Evolutionary conservation across 2,888 invertebrate genomes (phyloP), one percentile per base, ranked within the genome.

Genomic region (Metalampra italica): DNA sequence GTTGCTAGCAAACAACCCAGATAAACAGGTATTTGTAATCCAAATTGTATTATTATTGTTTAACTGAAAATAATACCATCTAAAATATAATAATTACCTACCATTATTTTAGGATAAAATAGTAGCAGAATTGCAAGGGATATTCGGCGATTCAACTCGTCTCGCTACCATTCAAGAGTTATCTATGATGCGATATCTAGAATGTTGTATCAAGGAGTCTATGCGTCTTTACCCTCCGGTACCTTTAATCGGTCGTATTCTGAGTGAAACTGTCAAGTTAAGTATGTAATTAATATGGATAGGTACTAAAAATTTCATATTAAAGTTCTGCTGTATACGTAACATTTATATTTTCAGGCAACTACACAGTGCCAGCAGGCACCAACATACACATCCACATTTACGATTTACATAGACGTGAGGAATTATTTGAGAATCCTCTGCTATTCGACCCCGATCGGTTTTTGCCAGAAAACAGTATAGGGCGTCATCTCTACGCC

Each of bases 191-290:
- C 87, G 90, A 49, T 94, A 93, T 62, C 79, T 94, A 54, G 94
- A 94, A 56, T 91, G 91, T 57, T 93, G 93, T 59, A 92, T 94
- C 43, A 94, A 94, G 68, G 94, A 94, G 66, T 88, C 93, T 0
- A 64, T 94, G 43, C 76, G 94, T 44, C 68, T 94, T 8, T 93
- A 91, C 57, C 94, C 94, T 0, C 93, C 93, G 57, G 93, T 94
- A 5, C 92, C 92, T 30, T 90, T 93, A 60, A 91, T 94, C 60
- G 91, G 92, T 2, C 90, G 94, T 49, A 71, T 66, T 34, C 64
- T 93, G 34, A 80, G 80, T 0, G 91, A 92, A 66, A 90, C 91
- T 57, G 80, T 92, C 9, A 74, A 78, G 47, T 76, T 93, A 55
- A 92, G 93, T 92, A 74, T 73, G 84, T 67, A n/a, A n/a, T 12